Percentiles rank a stretch among this genome's conserved stretches.
Evolutionary conservation across 2,113 vertebrate genomes (phyloP).

Genomic region (Otis tarda): DNA sequence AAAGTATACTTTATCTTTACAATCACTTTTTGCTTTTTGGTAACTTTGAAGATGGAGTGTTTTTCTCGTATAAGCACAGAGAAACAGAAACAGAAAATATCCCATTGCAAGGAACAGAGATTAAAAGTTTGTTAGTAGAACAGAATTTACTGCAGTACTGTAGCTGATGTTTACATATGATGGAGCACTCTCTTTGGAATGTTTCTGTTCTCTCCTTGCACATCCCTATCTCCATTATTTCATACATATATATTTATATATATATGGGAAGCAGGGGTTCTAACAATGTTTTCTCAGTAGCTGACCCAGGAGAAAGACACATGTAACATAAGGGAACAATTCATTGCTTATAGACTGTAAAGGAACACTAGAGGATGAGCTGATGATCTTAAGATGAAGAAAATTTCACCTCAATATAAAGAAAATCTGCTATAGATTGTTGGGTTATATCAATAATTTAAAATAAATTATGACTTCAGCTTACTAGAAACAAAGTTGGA

Average conservation of each 20-base stretch:
- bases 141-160: background rate
- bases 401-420: background rate
- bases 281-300: background rate
- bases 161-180: background rate
- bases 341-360: background rate
- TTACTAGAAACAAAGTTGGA: background rate
- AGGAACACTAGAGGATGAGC: background rate
- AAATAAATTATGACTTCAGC: background rate
- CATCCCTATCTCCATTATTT: background rate
- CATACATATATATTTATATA: background rate
- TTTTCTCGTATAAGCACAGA: background rate
- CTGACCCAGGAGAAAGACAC: background rate
- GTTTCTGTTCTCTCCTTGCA: accelerated
- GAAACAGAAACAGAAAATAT: background rate
- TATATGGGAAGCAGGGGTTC: accelerated
- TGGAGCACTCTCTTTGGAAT: background rate
- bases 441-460: background rate
- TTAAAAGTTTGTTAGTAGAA: background rate
- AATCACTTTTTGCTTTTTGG: background rate
- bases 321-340: background rate
- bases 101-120: background rate
- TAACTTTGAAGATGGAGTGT: background rate
- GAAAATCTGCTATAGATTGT: background rate
- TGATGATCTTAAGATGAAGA: background rate
- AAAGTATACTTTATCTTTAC: background rate